Evolutionary conservation across 35 echinoderm and acorn worm genomes (phyloP).

Genomic region (Patiria miniata): DNA sequence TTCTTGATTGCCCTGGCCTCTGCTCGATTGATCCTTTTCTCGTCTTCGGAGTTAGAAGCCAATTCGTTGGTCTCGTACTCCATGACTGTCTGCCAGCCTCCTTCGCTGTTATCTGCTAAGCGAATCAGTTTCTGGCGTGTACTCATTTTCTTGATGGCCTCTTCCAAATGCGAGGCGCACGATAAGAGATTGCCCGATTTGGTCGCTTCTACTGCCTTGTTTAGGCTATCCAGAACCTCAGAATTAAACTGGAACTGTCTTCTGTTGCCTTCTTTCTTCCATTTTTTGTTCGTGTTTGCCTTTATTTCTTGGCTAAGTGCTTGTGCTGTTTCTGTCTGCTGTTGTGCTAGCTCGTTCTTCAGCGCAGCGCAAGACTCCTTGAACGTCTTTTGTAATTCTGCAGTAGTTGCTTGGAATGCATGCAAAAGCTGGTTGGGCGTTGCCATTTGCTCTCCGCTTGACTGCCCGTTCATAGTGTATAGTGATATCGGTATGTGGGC

Average conservation of each 20-base stretch:
- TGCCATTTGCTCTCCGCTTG: too few species aligned
- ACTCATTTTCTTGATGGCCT: neutral
- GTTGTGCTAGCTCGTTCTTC: neutral
- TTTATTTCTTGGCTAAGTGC: neutral
- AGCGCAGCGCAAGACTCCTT: neutral
- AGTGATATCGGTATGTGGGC: too few species aligned
- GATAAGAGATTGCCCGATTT: neutral
- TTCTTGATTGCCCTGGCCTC: neutral
- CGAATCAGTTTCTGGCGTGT: neutral
- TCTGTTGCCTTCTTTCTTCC: neutral
- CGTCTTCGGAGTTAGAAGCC: neutral
- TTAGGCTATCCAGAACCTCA: neutral
- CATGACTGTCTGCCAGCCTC: neutral
- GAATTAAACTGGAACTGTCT: neutral
- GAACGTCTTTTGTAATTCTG: neutral
- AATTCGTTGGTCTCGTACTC: conserved; percentile 14
- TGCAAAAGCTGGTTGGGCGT: too few species aligned
- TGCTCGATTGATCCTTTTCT: conserved; percentile 19
- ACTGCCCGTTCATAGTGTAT: too few species aligned
- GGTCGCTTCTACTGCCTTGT: neutral
- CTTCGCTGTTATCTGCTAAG: neutral
- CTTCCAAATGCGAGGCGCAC: neutral
- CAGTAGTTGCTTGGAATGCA: neutral
- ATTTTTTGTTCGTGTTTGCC: neutral
- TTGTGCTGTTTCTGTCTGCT: neutral